Conservation (phyloP, 2,888 invertebrate species). For the Hipparchia semele region DNA sequence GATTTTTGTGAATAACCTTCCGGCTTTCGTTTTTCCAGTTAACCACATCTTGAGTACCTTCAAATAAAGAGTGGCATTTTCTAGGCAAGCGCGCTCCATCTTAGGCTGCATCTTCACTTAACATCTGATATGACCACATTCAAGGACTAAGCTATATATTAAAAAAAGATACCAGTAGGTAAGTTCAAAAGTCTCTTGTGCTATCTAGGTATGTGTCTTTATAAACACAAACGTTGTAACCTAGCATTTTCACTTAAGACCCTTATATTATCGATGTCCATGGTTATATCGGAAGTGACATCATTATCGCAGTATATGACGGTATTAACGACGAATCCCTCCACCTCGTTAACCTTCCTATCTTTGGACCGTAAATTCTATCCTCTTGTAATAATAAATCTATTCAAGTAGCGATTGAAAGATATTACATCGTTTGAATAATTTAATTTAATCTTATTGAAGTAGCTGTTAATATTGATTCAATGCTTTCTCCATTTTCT, state of each 20-base stretch:
- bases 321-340: slow-evolving; percentile 36
- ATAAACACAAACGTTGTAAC: neutral
- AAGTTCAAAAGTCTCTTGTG: neutral
- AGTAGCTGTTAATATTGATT: neutral
- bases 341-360: slow-evolving; percentile 33
- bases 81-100: too few relatives aligned
- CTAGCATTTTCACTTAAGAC: neutral
- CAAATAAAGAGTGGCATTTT: too few relatives aligned
- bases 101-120: too few relatives aligned
- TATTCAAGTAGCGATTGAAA: neutral
- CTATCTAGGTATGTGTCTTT: neutral
- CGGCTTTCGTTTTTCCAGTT: too few relatives aligned
- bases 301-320: slow-evolving; percentile 30
- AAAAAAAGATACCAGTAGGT: neutral
- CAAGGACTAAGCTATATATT: neutral
- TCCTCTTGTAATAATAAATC: slow-evolving; percentile 19
- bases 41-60: too few relatives aligned
- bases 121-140: too few relatives aligned
- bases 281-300: slow-evolving; percentile 14
- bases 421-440: slow-evolving; percentile 11
- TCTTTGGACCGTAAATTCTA: slow-evolving; percentile 32
- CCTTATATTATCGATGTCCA: neutral
- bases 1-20: too few relatives aligned
- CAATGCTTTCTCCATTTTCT: neutral
- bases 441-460: slow-evolving; percentile 14